Percentiles rank a stretch among this genome's conserved stretches.
phyloP scores from a whole-genome alignment of 2,113 vertebrate species.

The Pipra filicauda region DNA sequence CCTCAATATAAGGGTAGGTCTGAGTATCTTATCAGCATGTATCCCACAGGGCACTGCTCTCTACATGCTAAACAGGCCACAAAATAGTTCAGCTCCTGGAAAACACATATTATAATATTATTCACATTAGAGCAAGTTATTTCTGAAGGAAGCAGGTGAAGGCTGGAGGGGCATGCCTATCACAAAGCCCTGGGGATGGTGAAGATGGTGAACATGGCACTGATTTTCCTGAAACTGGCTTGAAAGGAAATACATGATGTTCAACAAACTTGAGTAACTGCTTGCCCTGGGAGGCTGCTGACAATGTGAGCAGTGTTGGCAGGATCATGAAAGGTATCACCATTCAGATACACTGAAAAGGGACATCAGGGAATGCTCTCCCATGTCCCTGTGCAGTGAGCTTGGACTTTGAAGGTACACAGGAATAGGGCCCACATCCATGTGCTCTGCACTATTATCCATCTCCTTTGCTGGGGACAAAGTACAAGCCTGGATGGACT shows the following conservation, averaged over 20 bases:
- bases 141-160: neutral
- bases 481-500: too few species aligned
- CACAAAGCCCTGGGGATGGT: accelerated
- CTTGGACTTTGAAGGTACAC: too few species aligned
- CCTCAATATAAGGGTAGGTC: neutral
- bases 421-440: neutral
- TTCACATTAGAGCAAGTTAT: neutral
- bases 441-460: accelerated
- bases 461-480: neutral
- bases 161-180: too few species aligned
- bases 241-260: neutral
- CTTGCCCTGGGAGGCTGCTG: neutral
- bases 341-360: neutral
- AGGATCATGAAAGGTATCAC: too few species aligned
- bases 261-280: neutral
- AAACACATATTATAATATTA: neutral
- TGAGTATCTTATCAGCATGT: neutral
- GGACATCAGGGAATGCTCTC: neutral
- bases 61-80: neutral
- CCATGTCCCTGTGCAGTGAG: neutral
- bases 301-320: neutral
- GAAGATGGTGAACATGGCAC: neutral
- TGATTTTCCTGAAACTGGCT: neutral
- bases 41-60: neutral
- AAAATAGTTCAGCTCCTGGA: neutral